Percentiles rank a stretch among this genome's conserved stretches.
Evolutionary conservation across 2,113 vertebrate species (phyloP).

Genomic region (Phasianus colchicus): DNA sequence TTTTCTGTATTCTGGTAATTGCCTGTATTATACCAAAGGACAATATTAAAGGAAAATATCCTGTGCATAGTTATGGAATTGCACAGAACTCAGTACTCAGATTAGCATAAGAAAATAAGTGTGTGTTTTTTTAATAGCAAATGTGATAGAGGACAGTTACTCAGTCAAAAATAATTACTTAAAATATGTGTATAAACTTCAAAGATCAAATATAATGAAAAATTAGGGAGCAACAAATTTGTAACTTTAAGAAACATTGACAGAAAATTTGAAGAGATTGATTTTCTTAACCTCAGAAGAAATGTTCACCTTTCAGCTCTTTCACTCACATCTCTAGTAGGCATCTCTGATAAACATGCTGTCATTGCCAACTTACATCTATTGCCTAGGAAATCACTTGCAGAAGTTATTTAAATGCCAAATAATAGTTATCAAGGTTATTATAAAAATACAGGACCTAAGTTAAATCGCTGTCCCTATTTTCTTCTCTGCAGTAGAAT

Average conservation of each 20-base stretch:
- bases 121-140: not conserved
- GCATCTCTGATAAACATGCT: not conserved
- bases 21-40: not conserved
- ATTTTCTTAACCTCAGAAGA: not conserved
- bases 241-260: not conserved
- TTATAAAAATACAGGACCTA: conserved; percentile 30
- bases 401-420: conserved; percentile 10
- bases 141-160: not conserved
- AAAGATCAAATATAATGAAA: not conserved
- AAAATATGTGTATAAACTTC: not conserved
- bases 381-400: conserved; percentile 7
- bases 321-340: not conserved
- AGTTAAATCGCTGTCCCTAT: not conserved
- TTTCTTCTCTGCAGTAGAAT: conserved; percentile 11
- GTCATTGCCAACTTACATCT: not conserved
- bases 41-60: not conserved
- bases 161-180: not conserved
- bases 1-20: conserved; percentile 33
- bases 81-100: not conserved
- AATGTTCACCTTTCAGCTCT: conserved; percentile 27
- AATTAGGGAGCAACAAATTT: not conserved
- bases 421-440: conserved; percentile 45
- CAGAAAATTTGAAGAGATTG: not conserved
- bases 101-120: not conserved
- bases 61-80: not conserved